Conservation (phyloP, 2,888 invertebrate species). For the Eubasilissa splendida region DNA sequence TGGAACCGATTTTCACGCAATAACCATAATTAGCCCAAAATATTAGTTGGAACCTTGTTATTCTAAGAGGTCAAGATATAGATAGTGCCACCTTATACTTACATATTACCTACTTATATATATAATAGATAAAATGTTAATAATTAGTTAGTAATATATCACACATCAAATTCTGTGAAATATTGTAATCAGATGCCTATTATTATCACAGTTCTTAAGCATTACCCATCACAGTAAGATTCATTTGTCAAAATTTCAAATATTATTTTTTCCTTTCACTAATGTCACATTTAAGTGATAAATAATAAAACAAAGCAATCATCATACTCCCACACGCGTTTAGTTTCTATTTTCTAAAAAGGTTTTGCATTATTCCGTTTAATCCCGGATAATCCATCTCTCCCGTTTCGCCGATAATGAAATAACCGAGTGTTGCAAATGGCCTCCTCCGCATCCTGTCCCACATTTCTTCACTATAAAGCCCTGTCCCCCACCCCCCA, state of each 20-base stretch:
- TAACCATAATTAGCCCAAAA: too few relatives aligned
- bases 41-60: too few relatives aligned
- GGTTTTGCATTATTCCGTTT: constrained; percentile 52
- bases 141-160: background rate
- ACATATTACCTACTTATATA: background rate
- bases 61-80: background rate
- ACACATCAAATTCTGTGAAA: too few relatives aligned
- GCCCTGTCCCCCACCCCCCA: constrained; percentile 49
- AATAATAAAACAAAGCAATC: background rate
- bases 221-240: too few relatives aligned
- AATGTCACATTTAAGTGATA: background rate
- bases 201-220: too few relatives aligned
- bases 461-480: constrained; percentile 54
- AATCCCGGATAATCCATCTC: constrained; percentile 55
- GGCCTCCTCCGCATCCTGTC: constrained; percentile 50
- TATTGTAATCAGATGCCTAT: too few relatives aligned
- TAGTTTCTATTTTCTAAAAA: constrained; percentile 49
- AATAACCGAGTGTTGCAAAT: constrained; percentile 58
- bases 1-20: too few relatives aligned
- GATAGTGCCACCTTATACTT: background rate
- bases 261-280: background rate
- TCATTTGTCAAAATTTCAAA: background rate
- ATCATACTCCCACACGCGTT: constrained; percentile 17
- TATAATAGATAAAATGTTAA: background rate
- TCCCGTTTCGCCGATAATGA: constrained; percentile 55